Percentiles rank a stretch among this genome's conserved stretches.
phyloP scores from a whole-genome alignment of 2,113 vertebrate genomes.

The Anser brachyrhynchus region DNA sequence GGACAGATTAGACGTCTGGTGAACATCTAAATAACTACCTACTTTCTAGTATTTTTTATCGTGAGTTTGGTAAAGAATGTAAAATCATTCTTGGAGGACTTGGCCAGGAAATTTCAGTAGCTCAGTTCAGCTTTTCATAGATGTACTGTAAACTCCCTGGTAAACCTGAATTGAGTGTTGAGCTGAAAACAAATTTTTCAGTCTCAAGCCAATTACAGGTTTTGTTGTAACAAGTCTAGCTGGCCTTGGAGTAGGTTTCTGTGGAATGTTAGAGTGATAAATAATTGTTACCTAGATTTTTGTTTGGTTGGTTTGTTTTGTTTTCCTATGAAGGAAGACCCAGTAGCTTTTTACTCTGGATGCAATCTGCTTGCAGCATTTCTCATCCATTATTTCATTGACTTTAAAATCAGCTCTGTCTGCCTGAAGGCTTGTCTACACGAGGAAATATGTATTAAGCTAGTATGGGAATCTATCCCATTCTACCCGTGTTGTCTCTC shows the following conservation, averaged over 20 bases:
- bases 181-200: background rate
- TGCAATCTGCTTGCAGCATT: background rate
- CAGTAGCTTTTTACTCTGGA: background rate
- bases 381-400: background rate
- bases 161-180: background rate
- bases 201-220: background rate
- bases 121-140: background rate
- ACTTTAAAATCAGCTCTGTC: background rate
- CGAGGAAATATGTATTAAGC: background rate
- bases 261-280: background rate
- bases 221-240: background rate
- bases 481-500: background rate
- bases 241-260: background rate
- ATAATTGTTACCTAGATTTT: background rate
- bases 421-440: background rate
- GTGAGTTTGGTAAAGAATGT: background rate
- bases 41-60: background rate
- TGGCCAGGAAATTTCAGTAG: background rate
- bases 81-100: background rate
- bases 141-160: background rate
- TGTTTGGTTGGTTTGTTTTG: background rate
- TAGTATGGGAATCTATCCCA: background rate
- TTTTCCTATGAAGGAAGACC: background rate
- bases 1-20: background rate
- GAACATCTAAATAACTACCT: background rate